Conservation (phyloP, 2,113 vertebrate species). For the Eubucco bourcierii region DNA sequence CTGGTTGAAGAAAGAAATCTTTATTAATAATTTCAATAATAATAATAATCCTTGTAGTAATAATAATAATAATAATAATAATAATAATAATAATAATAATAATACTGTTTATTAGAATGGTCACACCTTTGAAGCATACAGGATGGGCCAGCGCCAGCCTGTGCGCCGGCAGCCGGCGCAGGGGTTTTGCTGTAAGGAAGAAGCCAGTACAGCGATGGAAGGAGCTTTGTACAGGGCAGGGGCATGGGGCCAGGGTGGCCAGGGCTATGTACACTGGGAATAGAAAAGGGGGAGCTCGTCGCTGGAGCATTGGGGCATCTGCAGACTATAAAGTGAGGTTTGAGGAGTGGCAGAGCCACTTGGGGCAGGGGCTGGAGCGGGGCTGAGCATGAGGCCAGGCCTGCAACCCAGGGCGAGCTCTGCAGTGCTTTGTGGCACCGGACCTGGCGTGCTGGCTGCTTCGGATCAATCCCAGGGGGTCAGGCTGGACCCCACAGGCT, state of each 20-base stretch:
- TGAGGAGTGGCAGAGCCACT: conserved; percentile 45
- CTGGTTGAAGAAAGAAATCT: conserved; percentile 83
- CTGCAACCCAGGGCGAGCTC: background rate
- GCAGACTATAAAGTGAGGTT: conserved; percentile 77
- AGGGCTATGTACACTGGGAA: conserved; percentile 73
- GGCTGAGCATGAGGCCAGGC: background rate
- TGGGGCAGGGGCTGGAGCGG: background rate
- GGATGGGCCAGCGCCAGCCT: conserved; percentile 64
- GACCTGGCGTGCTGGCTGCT: fast-evolving
- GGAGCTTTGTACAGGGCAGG: conserved; percentile 60
- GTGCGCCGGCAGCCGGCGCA: background rate
- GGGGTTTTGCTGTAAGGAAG: conserved; percentile 53
- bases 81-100: conserved; percentile 66
- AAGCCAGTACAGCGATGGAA: conserved; percentile 61
- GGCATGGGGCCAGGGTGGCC: background rate
- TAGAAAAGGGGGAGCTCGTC: conserved; percentile 77
- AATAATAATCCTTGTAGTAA: conserved; percentile 33
- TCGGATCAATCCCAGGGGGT: background rate
- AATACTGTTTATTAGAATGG: conserved; percentile 74
- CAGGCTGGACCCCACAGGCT: background rate
- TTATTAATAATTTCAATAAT: conserved; percentile 82
- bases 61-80: conserved; percentile 43
- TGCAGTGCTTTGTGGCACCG: fast-evolving
- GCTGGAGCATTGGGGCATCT: conserved; percentile 48
- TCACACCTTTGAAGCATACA: conserved; percentile 79